A percentile compares a stretch with the other conserved stretches of the same genome.
These are phyloP conservation scores for Cerceris ruficornis DNA, from an alignment of 2,888 invertebrate genomes.

Conservation along the genomic window DNA sequence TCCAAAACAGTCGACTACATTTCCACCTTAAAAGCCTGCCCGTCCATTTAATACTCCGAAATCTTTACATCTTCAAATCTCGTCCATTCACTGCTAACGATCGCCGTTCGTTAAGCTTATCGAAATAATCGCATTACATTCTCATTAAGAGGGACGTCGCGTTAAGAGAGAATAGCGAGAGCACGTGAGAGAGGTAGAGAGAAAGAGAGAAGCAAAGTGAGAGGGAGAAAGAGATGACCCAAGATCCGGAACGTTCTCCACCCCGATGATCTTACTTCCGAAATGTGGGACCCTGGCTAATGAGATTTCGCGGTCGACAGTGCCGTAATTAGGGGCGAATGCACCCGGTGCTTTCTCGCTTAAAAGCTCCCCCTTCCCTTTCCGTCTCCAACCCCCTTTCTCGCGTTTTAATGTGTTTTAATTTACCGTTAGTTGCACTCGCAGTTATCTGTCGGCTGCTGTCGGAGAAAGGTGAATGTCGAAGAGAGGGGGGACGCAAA, in stretches of 20 bases:
- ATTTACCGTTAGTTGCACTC: conserved; percentile 70
- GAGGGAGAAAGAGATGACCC: conserved; percentile 1
- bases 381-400: conserved; percentile 16
- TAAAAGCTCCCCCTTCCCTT: conserved; percentile 30
- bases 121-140: conserved; percentile 43
- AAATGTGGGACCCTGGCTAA: conserved; percentile 38
- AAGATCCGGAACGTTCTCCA: conserved; percentile 13
- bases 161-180: neutral
- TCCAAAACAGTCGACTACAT: too few relatives aligned
- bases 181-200: too few relatives aligned
- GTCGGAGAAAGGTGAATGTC: conserved; percentile 44
- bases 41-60: too few relatives aligned
- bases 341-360: conserved; percentile 22
- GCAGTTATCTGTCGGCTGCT: conserved; percentile 29
- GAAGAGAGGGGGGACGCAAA: conserved; percentile 28
- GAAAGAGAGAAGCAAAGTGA: too few relatives aligned
- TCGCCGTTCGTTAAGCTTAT: conserved; percentile 16
- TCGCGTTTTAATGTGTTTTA: conserved; percentile 64
- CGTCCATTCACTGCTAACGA: neutral
- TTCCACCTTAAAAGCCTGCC: too few relatives aligned
- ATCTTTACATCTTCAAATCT: too few relatives aligned
- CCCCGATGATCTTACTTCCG: conserved; percentile 10
- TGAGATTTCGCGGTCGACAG: conserved; percentile 54
- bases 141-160: conserved; percentile 24
- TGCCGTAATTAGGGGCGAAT: conserved; percentile 45